A percentile compares a stretch with the other conserved stretches of the same genome.
These are phyloP conservation scores for Saturnia pavonia DNA, from an alignment of 2,888 invertebrate genomes.

Conservation along the genomic window DNA sequence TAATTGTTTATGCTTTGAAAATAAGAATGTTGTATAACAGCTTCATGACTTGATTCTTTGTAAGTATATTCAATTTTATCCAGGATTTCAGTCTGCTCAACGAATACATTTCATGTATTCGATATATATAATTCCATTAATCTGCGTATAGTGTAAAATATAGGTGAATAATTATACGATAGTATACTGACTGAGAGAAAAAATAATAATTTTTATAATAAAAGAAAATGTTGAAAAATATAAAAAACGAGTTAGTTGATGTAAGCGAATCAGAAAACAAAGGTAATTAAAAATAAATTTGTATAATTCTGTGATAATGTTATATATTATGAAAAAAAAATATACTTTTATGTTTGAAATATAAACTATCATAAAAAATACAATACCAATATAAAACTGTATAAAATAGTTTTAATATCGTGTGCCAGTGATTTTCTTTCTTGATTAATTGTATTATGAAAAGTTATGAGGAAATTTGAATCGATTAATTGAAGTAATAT, in stretches of 20 bases:
- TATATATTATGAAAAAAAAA: not conserved
- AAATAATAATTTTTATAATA: slow-evolving; percentile 18
- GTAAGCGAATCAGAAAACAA: not conserved
- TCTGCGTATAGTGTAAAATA: slow-evolving; percentile 5
- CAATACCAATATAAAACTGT: slow-evolving; percentile 1
- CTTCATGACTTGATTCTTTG: not conserved
- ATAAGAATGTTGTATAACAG: not conserved
- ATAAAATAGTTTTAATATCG: slow-evolving; percentile 16
- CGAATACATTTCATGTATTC: slow-evolving; percentile 1
- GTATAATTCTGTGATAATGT: slow-evolving; percentile 7
- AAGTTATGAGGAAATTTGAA: slow-evolving; percentile 16
- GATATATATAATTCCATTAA: slow-evolving; percentile 5
- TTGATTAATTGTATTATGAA: slow-evolving; percentile 4
- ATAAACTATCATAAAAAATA: not conserved
- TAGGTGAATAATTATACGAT: not conserved
- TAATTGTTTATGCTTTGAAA: not conserved
- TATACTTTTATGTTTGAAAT: not conserved
- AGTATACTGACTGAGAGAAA: slow-evolving; percentile 20
- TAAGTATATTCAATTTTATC: not conserved
- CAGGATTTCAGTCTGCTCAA: slow-evolving; percentile 7
- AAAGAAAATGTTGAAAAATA: slow-evolving; percentile 7
- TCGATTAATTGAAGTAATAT: not conserved
- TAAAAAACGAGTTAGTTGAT: not conserved
- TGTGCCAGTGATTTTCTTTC: slow-evolving; percentile 18
- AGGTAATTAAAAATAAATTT: not conserved